A percentile compares a stretch with the other conserved stretches of the same genome.
phyloP scores from a whole-genome alignment of 64 coral and sea anemone species.

The Montipora foliosa region DNA sequence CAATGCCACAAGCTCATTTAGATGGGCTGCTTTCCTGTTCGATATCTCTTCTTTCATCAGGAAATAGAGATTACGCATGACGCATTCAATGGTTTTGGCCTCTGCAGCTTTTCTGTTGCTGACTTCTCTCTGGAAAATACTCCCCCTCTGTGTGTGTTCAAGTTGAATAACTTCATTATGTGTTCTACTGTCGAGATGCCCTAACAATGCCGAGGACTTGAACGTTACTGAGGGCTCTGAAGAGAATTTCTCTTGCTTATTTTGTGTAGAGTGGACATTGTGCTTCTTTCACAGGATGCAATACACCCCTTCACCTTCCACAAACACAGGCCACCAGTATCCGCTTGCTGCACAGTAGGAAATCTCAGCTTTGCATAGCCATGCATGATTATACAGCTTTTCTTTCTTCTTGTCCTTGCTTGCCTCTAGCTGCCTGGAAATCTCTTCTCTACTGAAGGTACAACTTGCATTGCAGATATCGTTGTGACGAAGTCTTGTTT shows the following conservation, averaged over 20 bases:
- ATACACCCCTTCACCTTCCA: conserved; percentile 32
- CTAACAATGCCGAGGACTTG: conserved; percentile 7
- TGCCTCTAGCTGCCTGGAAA: not conserved
- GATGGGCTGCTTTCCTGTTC: conserved; percentile 29
- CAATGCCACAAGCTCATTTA: not conserved
- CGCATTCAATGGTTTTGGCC: conserved; percentile 17
- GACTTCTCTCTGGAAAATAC: conserved; percentile 20
- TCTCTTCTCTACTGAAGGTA: conserved; percentile 18
- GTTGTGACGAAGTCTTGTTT: not conserved
- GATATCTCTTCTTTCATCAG: conserved; percentile 29
- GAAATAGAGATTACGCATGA: conserved; percentile 34
- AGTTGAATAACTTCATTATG: not conserved
- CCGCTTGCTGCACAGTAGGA: conserved; percentile 3
- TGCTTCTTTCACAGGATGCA: conserved; percentile 48
- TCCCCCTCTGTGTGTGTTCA: not conserved
- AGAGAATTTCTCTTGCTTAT: conserved; percentile 34
- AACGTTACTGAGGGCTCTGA: conserved; percentile 39
- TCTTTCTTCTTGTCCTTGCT: conserved; percentile 42
- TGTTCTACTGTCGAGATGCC: conserved; percentile 33
- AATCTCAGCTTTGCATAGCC: not conserved
- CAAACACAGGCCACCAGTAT: conserved; percentile 45
- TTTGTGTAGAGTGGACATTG: conserved; percentile 27
- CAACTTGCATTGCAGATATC: conserved; percentile 27
- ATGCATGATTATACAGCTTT: conserved; percentile 29
- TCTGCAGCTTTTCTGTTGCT: conserved; percentile 11